These are phyloP conservation scores for Spodoptera frugiperda DNA, from an alignment of 1,140 invertebrate genomes.

Conservation along the genomic window DNA sequence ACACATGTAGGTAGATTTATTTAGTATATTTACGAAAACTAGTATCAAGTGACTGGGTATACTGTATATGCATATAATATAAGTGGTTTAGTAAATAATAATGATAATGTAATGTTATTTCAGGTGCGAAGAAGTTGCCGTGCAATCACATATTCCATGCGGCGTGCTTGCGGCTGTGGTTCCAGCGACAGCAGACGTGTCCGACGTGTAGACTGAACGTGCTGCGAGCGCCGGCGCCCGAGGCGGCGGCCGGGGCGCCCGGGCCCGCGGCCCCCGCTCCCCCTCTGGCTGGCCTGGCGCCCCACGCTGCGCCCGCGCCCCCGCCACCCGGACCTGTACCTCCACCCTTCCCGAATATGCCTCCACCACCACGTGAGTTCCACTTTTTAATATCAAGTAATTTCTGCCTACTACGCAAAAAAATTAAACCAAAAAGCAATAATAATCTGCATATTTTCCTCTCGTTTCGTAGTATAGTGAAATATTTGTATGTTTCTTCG, in stretches of 20 bases:
- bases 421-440: too few species aligned
- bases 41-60: too few species aligned
- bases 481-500: too few species aligned
- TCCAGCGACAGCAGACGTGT: constrained; percentile 99
- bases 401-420: too few species aligned
- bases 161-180: constrained; percentile 99
- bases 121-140: constrained; percentile 98
- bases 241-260: constrained; percentile 70
- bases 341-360: constrained; percentile 88
- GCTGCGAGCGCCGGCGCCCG: constrained; percentile 89
- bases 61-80: too few species aligned
- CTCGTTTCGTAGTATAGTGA: too few species aligned
- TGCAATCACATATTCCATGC: constrained; percentile 99
- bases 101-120: constrained; percentile 36
- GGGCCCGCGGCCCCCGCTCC: constrained; percentile 84
- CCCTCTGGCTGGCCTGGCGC: constrained; percentile 82
- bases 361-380: constrained; percentile 64
- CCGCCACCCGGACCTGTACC: constrained; percentile 90
- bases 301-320: constrained; percentile 85
- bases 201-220: constrained; percentile 99
- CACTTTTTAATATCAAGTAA: not conserved
- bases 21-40: too few species aligned
- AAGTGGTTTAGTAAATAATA: too few species aligned
- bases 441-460: too few species aligned
- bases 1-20: too few species aligned